Base-by-base conservation (phyloP, 2,797 vertebrate species). In the Anolis apletophallus region DNA sequence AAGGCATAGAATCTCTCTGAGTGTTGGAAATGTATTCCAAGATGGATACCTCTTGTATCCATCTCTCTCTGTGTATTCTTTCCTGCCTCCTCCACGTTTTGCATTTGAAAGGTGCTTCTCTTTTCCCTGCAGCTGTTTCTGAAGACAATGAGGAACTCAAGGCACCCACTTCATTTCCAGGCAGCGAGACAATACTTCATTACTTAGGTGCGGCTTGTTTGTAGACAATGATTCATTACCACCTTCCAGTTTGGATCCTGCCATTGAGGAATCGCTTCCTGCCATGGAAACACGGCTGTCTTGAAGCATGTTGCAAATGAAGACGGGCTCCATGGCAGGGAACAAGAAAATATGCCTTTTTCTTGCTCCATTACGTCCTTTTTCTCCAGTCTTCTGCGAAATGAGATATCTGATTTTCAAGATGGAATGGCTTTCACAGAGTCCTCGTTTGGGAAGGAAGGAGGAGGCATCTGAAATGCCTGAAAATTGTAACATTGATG, bases 161-260 rank as follows among this genome's bases (percentile, higher is more conserved):
- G 46, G 67, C 4, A 68, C 85, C 71, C 74, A 12, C n/a, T 26
- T 32, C 29, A 54, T 61, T 52, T 64, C 14, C 71, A 5, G 2
- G 7, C 69, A 74, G 46, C 4, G 46, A 46, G 85, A 86, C 85
- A 86, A 86, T 86, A 59, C 14, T 75, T 86, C 69, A 86, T 86
- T 86, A 81, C 78, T 69, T 86, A 74, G 40, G 71, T 50, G 40
- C 52, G 74, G 78, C 69, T 81, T 77, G n/a, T 86, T 74, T 74
- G 21, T 5, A 86, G 78, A 81, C 78, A 81, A 86, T 86, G 85
- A 67, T 86, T 86, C 85, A 86, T 86, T 67, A 86, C 32, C 2
- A 21, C 14, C 55, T 73, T 86, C 69, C 57, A 16, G n/a, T 54
- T 74, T 19, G 46, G 34, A 81, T 75, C 85, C 78, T 74, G 78